phyloP scores from a whole-genome alignment of 2,888 invertebrate genomes.

The Agrilus biguttatus region DNA sequence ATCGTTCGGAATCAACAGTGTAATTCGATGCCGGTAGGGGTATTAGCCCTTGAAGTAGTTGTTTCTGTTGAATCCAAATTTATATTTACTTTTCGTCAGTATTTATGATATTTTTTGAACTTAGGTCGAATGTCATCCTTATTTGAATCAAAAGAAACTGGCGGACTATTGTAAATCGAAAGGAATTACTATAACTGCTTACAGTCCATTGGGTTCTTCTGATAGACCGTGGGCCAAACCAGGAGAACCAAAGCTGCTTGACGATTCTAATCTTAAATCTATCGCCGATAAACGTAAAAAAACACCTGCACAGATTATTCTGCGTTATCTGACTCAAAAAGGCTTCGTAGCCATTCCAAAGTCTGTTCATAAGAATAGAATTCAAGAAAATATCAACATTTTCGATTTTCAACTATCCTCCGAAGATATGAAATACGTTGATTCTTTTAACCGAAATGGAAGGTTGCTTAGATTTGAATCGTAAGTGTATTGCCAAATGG shows the following conservation, averaged over 20 bases:
- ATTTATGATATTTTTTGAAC: background rate
- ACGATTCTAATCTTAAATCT: conserved; percentile 30
- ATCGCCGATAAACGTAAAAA: conserved; percentile 33
- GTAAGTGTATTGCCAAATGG: too few species aligned
- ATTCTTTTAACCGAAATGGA: too few species aligned
- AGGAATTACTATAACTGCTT: conserved; percentile 36
- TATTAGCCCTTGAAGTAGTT: too few species aligned
- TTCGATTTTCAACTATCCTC: conserved; percentile 42
- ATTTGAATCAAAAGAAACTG: conserved; percentile 27
- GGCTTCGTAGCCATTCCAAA: conserved; percentile 45
- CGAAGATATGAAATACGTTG: conserved; percentile 25
- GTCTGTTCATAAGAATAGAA: conserved; percentile 41
- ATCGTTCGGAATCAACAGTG: too few species aligned
- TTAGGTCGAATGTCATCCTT: conserved; percentile 20
- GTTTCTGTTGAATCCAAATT: too few species aligned
- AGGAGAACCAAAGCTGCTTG: conserved; percentile 29
- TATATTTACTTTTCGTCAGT: too few species aligned
- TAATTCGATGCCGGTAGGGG: too few species aligned
- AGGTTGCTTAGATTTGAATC: too few species aligned
- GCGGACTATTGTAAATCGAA: conserved; percentile 33
- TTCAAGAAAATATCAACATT: conserved; percentile 45
- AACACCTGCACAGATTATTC: conserved; percentile 32
- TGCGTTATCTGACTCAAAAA: conserved; percentile 38
- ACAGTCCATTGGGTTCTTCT: conserved; percentile 38
- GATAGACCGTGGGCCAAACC: conserved; percentile 35